These are phyloP conservation scores for Mythimna impura DNA, from an alignment of 2,888 invertebrate species.

Conservation along the genomic window DNA sequence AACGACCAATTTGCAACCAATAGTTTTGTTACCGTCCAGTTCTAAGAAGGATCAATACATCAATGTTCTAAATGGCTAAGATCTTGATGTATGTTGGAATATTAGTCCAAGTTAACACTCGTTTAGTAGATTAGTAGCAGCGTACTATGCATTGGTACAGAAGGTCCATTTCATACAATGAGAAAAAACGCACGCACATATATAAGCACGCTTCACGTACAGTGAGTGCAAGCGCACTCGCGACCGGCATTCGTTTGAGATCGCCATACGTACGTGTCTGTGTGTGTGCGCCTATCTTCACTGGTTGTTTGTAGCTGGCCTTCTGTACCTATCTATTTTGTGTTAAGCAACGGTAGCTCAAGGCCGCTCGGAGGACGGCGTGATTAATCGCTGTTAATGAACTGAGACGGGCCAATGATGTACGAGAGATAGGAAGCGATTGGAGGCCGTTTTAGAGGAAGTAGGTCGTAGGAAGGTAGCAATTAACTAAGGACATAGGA, in stretches of 20 bases:
- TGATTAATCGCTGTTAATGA: slow-evolving; percentile 75
- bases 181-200: neutral
- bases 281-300: neutral
- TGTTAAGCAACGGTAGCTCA: slow-evolving; percentile 50
- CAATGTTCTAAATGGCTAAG: slow-evolving; percentile 56
- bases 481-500: neutral
- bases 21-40: slow-evolving; percentile 34
- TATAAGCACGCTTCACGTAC: too few relatives aligned
- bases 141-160: slow-evolving; percentile 9
- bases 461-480: neutral
- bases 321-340: neutral
- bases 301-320: neutral
- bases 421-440: slow-evolving; percentile 41
- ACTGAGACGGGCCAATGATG: slow-evolving; percentile 67
- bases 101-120: slow-evolving; percentile 70
- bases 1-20: slow-evolving; percentile 21
- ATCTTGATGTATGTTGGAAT: slow-evolving; percentile 65
- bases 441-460: slow-evolving; percentile 19
- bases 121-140: slow-evolving; percentile 69
- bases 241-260: neutral
- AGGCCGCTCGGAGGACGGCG: slow-evolving; percentile 59
- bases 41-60: slow-evolving; percentile 50
- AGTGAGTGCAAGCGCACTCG: neutral
- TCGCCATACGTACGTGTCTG: neutral
- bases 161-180: neutral